phyloP scores from a whole-genome alignment of 2,888 invertebrate genomes.

The Acrobasis repandana region DNA sequence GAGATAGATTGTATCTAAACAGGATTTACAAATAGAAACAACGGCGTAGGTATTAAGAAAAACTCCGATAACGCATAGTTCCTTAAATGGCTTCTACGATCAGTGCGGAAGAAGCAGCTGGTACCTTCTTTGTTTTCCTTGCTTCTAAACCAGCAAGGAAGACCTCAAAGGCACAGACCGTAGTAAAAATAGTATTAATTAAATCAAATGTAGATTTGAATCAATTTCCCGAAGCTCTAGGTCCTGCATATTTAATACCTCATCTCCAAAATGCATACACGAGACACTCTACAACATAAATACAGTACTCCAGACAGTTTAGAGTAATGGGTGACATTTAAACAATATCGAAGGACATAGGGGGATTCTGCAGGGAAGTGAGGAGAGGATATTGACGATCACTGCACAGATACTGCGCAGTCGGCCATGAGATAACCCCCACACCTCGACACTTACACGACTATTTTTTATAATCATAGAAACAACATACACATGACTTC shows the following conservation, averaged over 20 bases:
- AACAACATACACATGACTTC: background rate
- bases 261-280: background rate
- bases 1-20: too few relatives aligned
- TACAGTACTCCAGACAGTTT: slow-evolving; percentile 1
- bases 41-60: too few relatives aligned
- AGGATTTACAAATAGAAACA: too few relatives aligned
- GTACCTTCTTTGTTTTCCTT: background rate
- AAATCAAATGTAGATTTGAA: background rate
- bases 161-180: too few relatives aligned
- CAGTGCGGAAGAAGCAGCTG: background rate
- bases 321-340: slow-evolving; percentile 32
- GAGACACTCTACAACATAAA: slow-evolving; percentile 6
- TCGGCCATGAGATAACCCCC: slow-evolving; percentile 32
- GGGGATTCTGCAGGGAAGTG: slow-evolving; percentile 49
- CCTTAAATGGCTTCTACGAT: too few relatives aligned
- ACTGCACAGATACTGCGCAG: slow-evolving; percentile 43
- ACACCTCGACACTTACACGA: background rate
- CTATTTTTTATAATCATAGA: slow-evolving; percentile 6
- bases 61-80: too few relatives aligned
- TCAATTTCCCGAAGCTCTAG: background rate
- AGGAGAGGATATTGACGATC: slow-evolving; percentile 66
- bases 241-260: background rate
- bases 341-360: slow-evolving; percentile 48
- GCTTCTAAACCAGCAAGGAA: too few relatives aligned
- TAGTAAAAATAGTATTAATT: too few relatives aligned